phyloP scores from a whole-genome alignment of 2,797 vertebrate species.

The Acanthurus lineatus region DNA sequence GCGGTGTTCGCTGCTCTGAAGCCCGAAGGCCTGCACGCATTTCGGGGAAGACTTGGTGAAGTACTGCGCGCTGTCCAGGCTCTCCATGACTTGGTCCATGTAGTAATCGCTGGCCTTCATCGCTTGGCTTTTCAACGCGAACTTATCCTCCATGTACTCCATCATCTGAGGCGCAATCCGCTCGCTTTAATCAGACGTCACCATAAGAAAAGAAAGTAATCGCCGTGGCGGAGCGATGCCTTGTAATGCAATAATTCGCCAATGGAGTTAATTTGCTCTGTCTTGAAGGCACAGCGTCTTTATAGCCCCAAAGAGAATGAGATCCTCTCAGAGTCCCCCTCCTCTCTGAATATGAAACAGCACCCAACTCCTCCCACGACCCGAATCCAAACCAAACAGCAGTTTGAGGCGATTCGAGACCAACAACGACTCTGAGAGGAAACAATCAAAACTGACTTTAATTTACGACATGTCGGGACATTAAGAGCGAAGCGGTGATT shows the following conservation, averaged over 20 bases:
- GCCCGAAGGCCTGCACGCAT: slow-evolving; percentile 91
- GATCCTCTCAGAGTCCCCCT: slow-evolving; percentile 85
- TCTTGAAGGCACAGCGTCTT: slow-evolving; percentile 88
- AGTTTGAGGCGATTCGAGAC: slow-evolving; percentile 50
- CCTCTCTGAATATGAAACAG: slow-evolving; percentile 87
- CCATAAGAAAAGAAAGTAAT: slow-evolving; percentile 46
- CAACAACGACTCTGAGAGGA: slow-evolving; percentile 47
- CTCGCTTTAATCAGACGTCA: slow-evolving; percentile 66
- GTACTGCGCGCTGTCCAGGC: slow-evolving; percentile 94
- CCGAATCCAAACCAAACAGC: slow-evolving; percentile 65
- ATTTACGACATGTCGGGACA: slow-evolving; percentile 67
- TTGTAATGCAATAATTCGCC: slow-evolving; percentile 64
- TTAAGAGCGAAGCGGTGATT: slow-evolving; percentile 42
- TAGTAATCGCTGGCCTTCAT: slow-evolving; percentile 95
- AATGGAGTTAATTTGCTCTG: slow-evolving; percentile 85
- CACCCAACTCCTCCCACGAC: slow-evolving; percentile 89
- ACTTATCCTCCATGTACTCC: slow-evolving; percentile 98
- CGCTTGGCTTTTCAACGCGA: slow-evolving; percentile 90
- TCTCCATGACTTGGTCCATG: slow-evolving; percentile 97
- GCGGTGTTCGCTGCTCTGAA: slow-evolving; percentile 89
- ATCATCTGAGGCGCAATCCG: slow-evolving; percentile 85
- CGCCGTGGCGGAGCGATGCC: slow-evolving; percentile 30
- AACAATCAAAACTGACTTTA: slow-evolving; percentile 70
- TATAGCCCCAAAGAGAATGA: slow-evolving; percentile 90
- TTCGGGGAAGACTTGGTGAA: slow-evolving; percentile 92